Conservation (phyloP, 2,888 invertebrate genomes). For the Plebejus melissa region DNA sequence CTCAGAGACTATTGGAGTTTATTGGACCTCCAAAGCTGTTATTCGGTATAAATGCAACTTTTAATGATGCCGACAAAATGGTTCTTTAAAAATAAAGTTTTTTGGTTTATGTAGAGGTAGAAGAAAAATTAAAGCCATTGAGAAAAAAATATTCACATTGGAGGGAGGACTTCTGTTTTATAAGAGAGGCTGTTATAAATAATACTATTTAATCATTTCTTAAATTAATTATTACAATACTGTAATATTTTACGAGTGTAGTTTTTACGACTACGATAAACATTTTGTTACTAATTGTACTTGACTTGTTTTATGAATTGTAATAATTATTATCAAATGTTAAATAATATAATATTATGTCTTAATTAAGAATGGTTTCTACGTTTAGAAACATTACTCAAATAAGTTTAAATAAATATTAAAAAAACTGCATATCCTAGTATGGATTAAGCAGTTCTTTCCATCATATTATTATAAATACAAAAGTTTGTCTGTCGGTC, state of each 20-base stretch:
- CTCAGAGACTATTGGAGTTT: too few relatives aligned
- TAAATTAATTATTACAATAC: not conserved
- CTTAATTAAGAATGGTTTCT: not conserved
- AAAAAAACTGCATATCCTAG: not conserved
- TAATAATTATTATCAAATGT: not conserved
- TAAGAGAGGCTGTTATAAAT: not conserved
- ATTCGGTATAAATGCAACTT: too few relatives aligned
- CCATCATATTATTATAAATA: not conserved
- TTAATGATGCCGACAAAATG: too few relatives aligned
- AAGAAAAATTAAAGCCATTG: too few relatives aligned
- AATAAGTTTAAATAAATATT: not conserved
- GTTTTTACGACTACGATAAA: not conserved
- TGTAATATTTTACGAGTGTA: not conserved
- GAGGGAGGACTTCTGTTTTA: too few relatives aligned
- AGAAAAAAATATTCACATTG: too few relatives aligned
- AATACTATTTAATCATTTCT: not conserved
- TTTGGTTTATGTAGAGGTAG: too few relatives aligned
- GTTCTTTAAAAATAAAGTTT: too few relatives aligned
- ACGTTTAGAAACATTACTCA: not conserved
- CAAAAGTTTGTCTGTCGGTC: not conserved
- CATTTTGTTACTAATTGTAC: not conserved
- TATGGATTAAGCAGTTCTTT: not conserved
- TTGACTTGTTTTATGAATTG: conserved; percentile 4
- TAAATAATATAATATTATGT: not conserved
- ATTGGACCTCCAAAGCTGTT: too few relatives aligned